phyloP scores from a whole-genome alignment of 1,140 invertebrate species.

The Trichoplusia ni region DNA sequence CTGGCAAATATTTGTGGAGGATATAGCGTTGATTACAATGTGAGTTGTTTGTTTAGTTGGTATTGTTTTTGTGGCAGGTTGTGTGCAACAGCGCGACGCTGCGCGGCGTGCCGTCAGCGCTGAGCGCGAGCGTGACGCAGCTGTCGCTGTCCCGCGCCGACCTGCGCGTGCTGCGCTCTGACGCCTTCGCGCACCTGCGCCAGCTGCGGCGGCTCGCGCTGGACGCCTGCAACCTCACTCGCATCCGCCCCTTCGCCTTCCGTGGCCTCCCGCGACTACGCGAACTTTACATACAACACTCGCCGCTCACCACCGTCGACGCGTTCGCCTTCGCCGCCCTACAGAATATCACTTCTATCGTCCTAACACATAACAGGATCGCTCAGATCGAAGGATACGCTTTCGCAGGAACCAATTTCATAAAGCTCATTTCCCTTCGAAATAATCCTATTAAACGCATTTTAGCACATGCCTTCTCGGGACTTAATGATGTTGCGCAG shows the following conservation, averaged over 20 bases:
- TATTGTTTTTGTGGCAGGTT: constrained; percentile 82
- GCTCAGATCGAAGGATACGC: constrained; percentile 89
- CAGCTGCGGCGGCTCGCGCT: constrained; percentile 87
- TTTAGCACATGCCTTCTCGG: constrained; percentile 89
- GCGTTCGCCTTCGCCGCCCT: constrained; percentile 91
- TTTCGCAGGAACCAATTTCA: constrained; percentile 91
- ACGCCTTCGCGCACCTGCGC: constrained; percentile 88
- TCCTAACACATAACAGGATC: constrained; percentile 90
- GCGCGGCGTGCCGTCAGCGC: constrained; percentile 87
- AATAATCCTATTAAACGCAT: constrained; percentile 90
- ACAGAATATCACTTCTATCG: constrained; percentile 89
- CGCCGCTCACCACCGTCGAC: constrained; percentile 87
- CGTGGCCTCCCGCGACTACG: constrained; percentile 87
- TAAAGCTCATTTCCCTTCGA: constrained; percentile 87
- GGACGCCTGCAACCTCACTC: constrained; percentile 90
- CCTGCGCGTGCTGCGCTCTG: constrained; percentile 88
- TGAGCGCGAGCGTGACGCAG: constrained; percentile 89
- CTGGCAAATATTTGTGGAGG: constrained; percentile 20
- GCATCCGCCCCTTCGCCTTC: constrained; percentile 91
- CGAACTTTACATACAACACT: constrained; percentile 91
- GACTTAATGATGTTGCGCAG: constrained; percentile 88
- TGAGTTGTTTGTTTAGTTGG: constrained; percentile 9
- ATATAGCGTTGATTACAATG: constrained; percentile 15
- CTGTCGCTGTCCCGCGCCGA: constrained; percentile 91
- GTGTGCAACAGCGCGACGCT: constrained; percentile 92